phyloP scores from a whole-genome alignment of 2,797 vertebrate genomes.

The Molossus molossus region DNA sequence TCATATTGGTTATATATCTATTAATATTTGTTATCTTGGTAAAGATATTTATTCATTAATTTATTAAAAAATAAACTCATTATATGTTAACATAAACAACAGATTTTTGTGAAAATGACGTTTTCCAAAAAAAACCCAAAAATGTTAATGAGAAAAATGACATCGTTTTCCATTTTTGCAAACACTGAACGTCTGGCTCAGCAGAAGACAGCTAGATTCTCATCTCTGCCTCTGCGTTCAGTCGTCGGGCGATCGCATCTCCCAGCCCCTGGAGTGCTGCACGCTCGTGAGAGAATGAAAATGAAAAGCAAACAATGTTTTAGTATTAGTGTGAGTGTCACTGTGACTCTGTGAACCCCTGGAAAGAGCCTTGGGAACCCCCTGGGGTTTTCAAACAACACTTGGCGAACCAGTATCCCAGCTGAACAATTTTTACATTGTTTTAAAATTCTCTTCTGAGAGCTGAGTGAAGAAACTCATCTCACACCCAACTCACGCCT shows the following conservation, averaged over 20 bases:
- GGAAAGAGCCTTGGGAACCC: not conserved
- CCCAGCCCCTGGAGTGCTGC: not conserved
- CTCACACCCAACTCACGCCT: not conserved
- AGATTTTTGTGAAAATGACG: not conserved
- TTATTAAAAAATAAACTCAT: not conserved
- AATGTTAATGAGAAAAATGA: not conserved
- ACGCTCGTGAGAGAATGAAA: not conserved
- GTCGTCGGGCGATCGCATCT: not conserved
- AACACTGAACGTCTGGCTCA: not conserved
- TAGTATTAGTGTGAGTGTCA: not conserved
- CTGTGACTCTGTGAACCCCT: not conserved
- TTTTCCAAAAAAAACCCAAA: slow-evolving; percentile 8
- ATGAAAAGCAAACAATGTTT: not conserved
- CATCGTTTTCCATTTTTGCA: not conserved
- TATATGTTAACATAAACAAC: not conserved
- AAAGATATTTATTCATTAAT: slow-evolving; percentile 9
- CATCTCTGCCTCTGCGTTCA: not conserved
- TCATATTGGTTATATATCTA: not conserved
- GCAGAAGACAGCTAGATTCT: not conserved
- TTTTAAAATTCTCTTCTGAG: slow-evolving; percentile 9
- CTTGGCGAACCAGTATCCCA: not conserved
- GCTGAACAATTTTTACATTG: not conserved
- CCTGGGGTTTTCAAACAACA: not conserved
- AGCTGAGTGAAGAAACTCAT: not conserved
- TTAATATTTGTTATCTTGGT: slow-evolving; percentile 1